Base-by-base conservation (phyloP, 2,888 invertebrate species). In the Drosophila macrospina region DNA sequence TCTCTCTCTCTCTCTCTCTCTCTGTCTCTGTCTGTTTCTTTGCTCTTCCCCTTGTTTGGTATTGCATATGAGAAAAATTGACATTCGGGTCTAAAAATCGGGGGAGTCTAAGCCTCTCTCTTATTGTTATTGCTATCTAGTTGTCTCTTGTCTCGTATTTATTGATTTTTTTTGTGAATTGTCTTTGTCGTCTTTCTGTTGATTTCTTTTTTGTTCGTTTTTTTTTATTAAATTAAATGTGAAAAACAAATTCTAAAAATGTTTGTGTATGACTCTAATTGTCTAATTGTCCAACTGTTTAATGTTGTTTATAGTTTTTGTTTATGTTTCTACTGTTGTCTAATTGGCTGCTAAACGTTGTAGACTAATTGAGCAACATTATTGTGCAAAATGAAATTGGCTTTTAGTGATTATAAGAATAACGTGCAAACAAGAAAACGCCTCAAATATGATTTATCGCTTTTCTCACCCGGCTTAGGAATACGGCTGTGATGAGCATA, bases 401-500 rank as follows among this genome's bases (percentile, higher is more conserved):
- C 48, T 28, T 13, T 20, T 39, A 30, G 28, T 60, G 24, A 44
- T 41, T 51, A 54, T 16, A 24, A 55, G 37, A 30, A 45, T 55
- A 26, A 15, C 15, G 36, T 44, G 6, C 41, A 26, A 68, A 47
- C 48, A 48, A 34, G 52, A 32, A 36, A 52, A 37, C 64, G 67
- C 47, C 68, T 60, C 56, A 79, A 64, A 69, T 69, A 52, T 75
- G 57, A 61, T 78, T 63, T 78, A 73, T 64, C 65, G 74, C 67
- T 69, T 70, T 62, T 74, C 71, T 82, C 70, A 74, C 52, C 66
- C 65, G 86, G 77, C 76, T 69, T 87, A 92, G 92, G 92, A 92
- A 88, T 92, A 92, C 90, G 92, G 91, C 91, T 92, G 92, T 91
- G 92, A 92, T 90, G 92, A 92, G 83, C 91, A 89, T 86, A 90